Evolutionary conservation across 1,140 invertebrate species (phyloP).

Genomic region (Acromyrmex heyeri): DNA sequence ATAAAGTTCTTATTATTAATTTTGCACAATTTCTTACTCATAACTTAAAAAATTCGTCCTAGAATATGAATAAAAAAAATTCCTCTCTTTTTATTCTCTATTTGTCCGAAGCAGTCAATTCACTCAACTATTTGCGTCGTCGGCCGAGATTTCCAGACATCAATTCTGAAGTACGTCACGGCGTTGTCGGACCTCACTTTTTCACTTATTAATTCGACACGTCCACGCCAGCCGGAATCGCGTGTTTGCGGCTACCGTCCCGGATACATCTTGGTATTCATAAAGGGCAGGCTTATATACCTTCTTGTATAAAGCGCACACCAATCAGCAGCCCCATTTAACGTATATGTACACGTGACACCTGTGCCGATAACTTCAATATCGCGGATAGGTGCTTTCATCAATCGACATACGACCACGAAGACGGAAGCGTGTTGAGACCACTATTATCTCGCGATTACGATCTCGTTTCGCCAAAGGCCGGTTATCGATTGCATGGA

Average conservation of each 20-base stretch:
- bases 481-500: constrained; percentile 40
- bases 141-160: constrained; percentile 44
- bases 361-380: constrained; percentile 69
- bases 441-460: constrained; percentile 55
- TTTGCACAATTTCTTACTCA: too few relatives aligned
- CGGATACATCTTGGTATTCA: constrained; percentile 80
- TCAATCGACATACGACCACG: constrained; percentile 32
- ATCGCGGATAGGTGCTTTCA: constrained; percentile 66
- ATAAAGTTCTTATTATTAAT: background rate
- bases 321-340: constrained; percentile 19
- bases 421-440: constrained; percentile 55
- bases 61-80: background rate
- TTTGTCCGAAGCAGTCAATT: constrained; percentile 23
- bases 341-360: constrained; percentile 62
- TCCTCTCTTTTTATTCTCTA: background rate
- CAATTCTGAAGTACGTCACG: constrained; percentile 53
- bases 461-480: constrained; percentile 41
- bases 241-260: constrained; percentile 74
- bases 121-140: constrained; percentile 20
- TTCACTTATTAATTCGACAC: constrained; percentile 74
- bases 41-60: background rate
- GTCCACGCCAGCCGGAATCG: constrained; percentile 76
- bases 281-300: constrained; percentile 81
- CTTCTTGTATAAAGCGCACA: constrained; percentile 38
- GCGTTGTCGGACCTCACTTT: constrained; percentile 27